phyloP scores from a whole-genome alignment of 2,888 invertebrate genomes.

The Thera obeliscata region DNA sequence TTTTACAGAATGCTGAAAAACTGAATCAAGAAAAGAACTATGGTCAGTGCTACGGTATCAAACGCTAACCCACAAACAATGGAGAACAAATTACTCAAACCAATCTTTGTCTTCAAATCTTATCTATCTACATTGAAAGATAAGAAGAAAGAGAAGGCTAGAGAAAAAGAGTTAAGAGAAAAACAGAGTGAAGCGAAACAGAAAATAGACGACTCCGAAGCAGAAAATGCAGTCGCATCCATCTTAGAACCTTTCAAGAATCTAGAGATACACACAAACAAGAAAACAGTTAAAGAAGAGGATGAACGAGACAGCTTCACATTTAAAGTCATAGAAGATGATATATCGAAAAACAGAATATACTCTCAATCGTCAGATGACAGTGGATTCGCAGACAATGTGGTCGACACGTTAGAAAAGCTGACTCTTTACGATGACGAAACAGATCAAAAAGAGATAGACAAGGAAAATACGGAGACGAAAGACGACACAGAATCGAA shows the following conservation, averaged over 20 bases:
- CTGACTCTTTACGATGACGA: constrained; percentile 44
- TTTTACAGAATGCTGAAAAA: constrained; percentile 41
- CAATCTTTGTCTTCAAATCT: constrained; percentile 44
- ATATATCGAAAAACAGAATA: constrained; percentile 53
- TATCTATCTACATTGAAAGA: constrained; percentile 42
- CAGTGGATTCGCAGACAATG: constrained; percentile 63
- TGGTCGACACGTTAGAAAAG: constrained; percentile 55
- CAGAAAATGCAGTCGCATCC: constrained; percentile 24
- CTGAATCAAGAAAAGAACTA: constrained; percentile 48
- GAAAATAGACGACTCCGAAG: not conserved
- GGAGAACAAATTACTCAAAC: constrained; percentile 63
- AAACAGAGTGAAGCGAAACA: constrained; percentile 14
- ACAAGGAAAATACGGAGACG: not conserved
- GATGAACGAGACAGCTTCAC: constrained; percentile 64
- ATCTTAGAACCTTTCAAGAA: constrained; percentile 34
- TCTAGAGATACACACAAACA: constrained; percentile 15
- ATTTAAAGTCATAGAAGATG: constrained; percentile 58
- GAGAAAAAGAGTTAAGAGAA: constrained; percentile 30
- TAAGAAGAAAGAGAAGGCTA: constrained; percentile 46
- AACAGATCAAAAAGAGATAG: constrained; percentile 7
- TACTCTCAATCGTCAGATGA: constrained; percentile 70
- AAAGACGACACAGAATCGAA: constrained; percentile 4
- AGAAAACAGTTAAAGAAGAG: constrained; percentile 40
- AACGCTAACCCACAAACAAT: constrained; percentile 57
- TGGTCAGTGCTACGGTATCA: constrained; percentile 62